Conservation (phyloP, 1,140 invertebrate species). For the Panulirus ornatus region DNA sequence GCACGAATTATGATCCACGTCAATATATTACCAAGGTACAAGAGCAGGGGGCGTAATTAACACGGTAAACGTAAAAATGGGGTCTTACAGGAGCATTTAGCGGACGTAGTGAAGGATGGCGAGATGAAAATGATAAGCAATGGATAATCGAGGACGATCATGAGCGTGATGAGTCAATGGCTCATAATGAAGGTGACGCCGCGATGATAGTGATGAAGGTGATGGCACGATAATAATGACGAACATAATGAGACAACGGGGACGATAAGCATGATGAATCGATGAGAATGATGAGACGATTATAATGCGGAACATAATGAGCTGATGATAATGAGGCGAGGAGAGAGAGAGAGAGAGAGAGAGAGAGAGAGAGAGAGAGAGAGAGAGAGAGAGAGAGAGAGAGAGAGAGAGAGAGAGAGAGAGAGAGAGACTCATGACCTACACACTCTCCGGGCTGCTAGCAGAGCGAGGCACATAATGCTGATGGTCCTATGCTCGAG, state of each 20-base stretch:
- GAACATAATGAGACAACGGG: not conserved
- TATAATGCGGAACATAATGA: not conserved
- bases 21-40: too few species aligned
- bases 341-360: not conserved
- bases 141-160: too few species aligned
- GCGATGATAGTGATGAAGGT: not conserved
- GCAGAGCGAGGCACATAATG: not conserved
- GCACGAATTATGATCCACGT: too few species aligned
- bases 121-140: not conserved
- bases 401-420: not conserved
- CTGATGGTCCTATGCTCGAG: not conserved
- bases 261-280: too few species aligned
- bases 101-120: too few species aligned
- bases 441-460: too few species aligned
- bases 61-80: too few species aligned
- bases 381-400: constrained; percentile 7
- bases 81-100: too few species aligned
- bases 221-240: not conserved
- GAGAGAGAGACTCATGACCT: not conserved
- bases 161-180: too few species aligned
- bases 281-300: not conserved
- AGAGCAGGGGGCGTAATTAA: too few species aligned
- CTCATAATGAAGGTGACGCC: not conserved
- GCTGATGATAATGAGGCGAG: not conserved
- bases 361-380: not conserved